phyloP scores from a whole-genome alignment of 2,113 vertebrate species.

The Tragelaphus scriptus region DNA sequence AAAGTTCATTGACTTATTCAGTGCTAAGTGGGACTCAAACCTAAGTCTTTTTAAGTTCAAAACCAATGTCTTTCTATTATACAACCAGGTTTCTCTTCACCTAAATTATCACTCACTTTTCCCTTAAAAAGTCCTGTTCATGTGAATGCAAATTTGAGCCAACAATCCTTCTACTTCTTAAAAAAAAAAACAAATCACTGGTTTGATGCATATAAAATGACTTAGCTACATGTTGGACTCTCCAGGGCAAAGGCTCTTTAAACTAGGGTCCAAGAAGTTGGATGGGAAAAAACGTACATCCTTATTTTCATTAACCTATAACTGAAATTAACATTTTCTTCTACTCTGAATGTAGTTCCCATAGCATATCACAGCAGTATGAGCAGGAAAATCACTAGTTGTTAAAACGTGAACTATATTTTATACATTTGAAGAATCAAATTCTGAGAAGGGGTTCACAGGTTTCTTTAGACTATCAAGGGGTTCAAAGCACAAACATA shows the following conservation, averaged over 20 bases:
- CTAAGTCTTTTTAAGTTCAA: neutral
- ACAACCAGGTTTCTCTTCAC: neutral
- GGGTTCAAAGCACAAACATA: neutral
- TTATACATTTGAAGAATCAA: neutral
- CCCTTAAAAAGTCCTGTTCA: neutral
- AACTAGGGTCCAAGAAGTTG: neutral
- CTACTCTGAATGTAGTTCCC: neutral
- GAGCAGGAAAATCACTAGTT: neutral
- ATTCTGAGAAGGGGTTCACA: neutral
- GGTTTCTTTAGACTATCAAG: neutral
- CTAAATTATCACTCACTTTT: neutral
- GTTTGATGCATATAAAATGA: neutral
- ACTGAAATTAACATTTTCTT: slow-evolving; percentile 12
- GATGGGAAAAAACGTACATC: neutral
- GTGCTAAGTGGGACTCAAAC: neutral
- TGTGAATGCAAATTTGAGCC: neutral
- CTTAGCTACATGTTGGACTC: neutral
- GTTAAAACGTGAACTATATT: neutral
- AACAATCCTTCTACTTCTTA: neutral
- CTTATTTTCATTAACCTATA: neutral
- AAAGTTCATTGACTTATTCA: neutral
- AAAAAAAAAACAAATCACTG: neutral
- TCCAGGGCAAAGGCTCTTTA: neutral
- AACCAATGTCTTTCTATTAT: neutral
- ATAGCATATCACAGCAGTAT: neutral